phyloP scores from a whole-genome alignment of 2,888 invertebrate genomes.

The Tetramorium bicarinatum region DNA sequence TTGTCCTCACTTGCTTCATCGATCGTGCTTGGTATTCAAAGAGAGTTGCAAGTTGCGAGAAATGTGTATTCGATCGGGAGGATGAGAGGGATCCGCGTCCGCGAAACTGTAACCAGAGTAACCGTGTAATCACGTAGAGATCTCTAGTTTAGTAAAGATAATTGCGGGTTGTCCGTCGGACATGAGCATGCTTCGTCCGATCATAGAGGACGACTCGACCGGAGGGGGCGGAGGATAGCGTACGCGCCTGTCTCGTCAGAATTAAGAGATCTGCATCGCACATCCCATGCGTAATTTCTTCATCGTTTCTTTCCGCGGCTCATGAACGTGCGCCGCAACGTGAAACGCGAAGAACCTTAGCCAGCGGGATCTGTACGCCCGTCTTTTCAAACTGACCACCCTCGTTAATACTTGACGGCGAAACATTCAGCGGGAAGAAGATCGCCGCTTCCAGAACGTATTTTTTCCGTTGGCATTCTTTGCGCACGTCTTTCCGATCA shows the following conservation, averaged over 20 bases:
- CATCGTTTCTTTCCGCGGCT: constrained; percentile 77
- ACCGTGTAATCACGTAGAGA: constrained; percentile 83
- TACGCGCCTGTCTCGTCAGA: constrained; percentile 81
- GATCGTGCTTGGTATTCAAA: constrained; percentile 42
- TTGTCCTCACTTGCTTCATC: background rate
- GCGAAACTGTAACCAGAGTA: constrained; percentile 77
- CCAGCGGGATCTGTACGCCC: constrained; percentile 42
- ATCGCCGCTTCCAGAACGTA: background rate
- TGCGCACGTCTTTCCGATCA: background rate
- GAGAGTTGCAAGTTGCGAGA: constrained; percentile 28
- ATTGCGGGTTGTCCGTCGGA: constrained; percentile 82
- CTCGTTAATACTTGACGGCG: constrained; percentile 49
- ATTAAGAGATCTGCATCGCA: constrained; percentile 83
- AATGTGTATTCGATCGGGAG: constrained; percentile 40
- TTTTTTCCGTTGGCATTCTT: constrained; percentile 7
- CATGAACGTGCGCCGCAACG: constrained; percentile 16
- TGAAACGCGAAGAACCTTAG: constrained; percentile 42
- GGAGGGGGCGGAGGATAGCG: constrained; percentile 54
- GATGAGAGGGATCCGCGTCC: constrained; percentile 73
- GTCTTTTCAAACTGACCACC: constrained; percentile 30
- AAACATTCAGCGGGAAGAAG: constrained; percentile 19
- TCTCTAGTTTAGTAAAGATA: constrained; percentile 85
- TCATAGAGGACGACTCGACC: constrained; percentile 56
- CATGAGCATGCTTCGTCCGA: constrained; percentile 58
- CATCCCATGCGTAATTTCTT: constrained; percentile 82